Evolutionary conservation across 2,888 invertebrate species (phyloP), one percentile per base, ranked within the genome.

Genomic region (Tinea pellionella): DNA sequence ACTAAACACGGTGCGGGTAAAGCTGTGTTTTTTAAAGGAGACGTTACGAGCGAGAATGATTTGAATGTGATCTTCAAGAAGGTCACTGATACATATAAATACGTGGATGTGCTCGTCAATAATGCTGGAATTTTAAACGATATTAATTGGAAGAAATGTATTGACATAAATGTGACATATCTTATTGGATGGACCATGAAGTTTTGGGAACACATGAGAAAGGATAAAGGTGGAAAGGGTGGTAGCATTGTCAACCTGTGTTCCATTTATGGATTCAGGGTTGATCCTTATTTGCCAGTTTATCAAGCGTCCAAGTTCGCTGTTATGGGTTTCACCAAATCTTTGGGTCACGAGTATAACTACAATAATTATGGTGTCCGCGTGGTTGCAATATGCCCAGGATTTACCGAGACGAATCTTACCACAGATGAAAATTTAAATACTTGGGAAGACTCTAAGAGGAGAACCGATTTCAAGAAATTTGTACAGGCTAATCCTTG

Each of bases 241-340:
- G 92, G 92, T 0, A 86, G 88, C 0, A 88, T 93, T 56, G 80
- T 92, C n/a, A 93, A 93, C 69, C 77, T 92, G 18, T 85, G 90
- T 0, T 91, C 92, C 0, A 88, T 90, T 18, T 85, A 89, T 62
- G 92, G 91, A 0, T 79, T 87, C 53, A 77, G 80, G 65, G 73
- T 88, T 0, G 75, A 86, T 42, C 84, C 84, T 24, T 87, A 79
- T 29, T 68, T 85, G 13, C 91, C 91, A 0, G 73, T 89, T n/a
- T 91, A 91, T 68, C 87, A 88, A 19, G 89, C 89, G 0, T 90
- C 91, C 0, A 91, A 91, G 69, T 87, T 83, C 62, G 89, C 89
- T 8, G 87, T 90, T 1, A 71, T 86, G 30, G 89, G 88, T 6
- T 78, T 90, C 63, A 85, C 86, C 12, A 82, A 79, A 60, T 88